A percentile compares a stretch with the other conserved stretches of the same genome.
Evolutionary conservation across 2,113 vertebrate species (phyloP).

Genomic region (Austrofundulus limnaeus): DNA sequence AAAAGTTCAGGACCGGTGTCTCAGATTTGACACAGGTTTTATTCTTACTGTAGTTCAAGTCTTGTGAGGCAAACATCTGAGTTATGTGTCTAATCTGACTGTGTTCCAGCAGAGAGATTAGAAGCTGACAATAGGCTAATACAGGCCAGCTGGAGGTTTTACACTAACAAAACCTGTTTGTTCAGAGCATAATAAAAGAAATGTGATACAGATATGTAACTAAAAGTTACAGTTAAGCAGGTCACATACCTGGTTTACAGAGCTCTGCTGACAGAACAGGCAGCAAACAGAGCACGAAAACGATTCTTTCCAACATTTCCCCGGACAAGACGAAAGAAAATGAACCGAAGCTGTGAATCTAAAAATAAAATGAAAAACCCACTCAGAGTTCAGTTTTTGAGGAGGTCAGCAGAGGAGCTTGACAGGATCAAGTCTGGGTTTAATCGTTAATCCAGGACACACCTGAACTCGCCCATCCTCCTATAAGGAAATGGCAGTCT

Average conservation of each 20-base stretch:
- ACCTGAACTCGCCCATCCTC: conserved; percentile 24
- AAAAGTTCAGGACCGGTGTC: background rate
- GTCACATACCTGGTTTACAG: conserved; percentile 78
- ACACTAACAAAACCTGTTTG: background rate
- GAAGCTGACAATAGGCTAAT: background rate
- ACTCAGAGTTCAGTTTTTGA: conserved; percentile 66
- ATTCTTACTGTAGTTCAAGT: background rate
- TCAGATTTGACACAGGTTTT: background rate
- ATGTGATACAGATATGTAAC: background rate
- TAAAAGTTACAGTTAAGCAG: background rate
- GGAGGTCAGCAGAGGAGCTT: conserved; percentile 35
- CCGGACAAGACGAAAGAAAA: conserved; percentile 37
- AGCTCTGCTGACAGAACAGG: conserved; percentile 52
- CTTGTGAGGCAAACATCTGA: conserved; percentile 26
- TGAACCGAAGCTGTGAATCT: conserved; percentile 18
- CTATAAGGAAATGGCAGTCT: background rate
- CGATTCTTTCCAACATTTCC: conserved; percentile 76
- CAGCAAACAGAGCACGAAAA: conserved; percentile 66
- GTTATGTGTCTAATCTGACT: conserved; percentile 37
- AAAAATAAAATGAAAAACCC: conserved; percentile 70
- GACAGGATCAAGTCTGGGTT: conserved; percentile 26
- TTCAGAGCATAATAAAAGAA: background rate
- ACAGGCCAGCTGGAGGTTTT: background rate
- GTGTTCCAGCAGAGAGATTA: conserved; percentile 21
- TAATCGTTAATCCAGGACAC: conserved; percentile 74